A percentile compares a stretch with the other conserved stretches of the same genome.
Evolutionary conservation across 2,113 vertebrate genomes (phyloP).

Genomic region (Cheirogaleus medius): DNA sequence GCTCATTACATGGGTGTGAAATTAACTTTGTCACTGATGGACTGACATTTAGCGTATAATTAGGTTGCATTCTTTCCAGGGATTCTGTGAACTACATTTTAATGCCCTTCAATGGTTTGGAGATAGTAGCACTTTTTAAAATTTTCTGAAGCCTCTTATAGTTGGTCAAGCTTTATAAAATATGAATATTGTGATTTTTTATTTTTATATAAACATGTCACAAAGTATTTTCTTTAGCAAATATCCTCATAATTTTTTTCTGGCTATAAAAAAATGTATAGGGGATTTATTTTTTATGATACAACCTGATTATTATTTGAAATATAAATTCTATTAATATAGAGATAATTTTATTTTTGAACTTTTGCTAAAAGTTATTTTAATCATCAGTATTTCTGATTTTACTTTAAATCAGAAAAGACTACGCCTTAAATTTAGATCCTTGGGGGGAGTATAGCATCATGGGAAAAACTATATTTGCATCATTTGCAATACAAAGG

Average conservation of each 20-base stretch:
- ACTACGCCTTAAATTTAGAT: not conserved
- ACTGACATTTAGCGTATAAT: conserved; percentile 59
- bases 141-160: not conserved
- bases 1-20: conserved; percentile 34
- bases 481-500: not conserved
- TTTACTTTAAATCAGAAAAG: conserved; percentile 35
- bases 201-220: conserved; percentile 13
- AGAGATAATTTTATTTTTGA: not conserved
- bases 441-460: not conserved
- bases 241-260: not conserved
- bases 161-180: conserved; percentile 13
- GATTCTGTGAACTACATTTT: conserved; percentile 50
- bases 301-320: not conserved
- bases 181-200: conserved; percentile 4
- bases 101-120: not conserved
- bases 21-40: conserved; percentile 54
- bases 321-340: not conserved
- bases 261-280: not conserved
- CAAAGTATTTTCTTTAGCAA: not conserved
- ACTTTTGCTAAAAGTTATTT: not conserved
- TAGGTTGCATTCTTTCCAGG: conserved; percentile 40
- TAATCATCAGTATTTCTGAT: not conserved
- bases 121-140: not conserved
- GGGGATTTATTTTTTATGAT: conserved; percentile 20
- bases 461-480: not conserved